Base-by-base conservation (phyloP, 2,888 invertebrate species). In the Melipona beecheii region DNA sequence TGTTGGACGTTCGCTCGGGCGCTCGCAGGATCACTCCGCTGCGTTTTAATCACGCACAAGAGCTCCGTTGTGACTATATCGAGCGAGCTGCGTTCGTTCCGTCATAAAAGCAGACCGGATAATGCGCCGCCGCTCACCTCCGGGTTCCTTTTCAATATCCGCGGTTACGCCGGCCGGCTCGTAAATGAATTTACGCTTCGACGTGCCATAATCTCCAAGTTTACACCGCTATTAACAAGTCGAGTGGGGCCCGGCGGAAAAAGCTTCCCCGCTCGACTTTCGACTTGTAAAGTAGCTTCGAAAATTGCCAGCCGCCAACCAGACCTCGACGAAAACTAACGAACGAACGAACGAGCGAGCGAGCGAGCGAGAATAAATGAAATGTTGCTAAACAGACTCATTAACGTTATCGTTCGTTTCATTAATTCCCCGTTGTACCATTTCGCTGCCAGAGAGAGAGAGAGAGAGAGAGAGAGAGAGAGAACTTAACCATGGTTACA, bases 121-220 rank as follows among this genome's bases (percentile, higher is more conserved):
- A 84, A 86, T 77, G 80, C 83, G 69, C 56, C 58, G 52, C 50
- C 83, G 43, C 31, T 27, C 27, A 27, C 27, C 27, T 60, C 24
- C 19, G 19, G 66, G 68, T 75, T 73, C 78, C 84, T 90, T 91
- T 89, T 86, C 90, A 91, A 91, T 91, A 87, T 78, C 80, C 84
- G 86, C 83, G 89, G 86, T 87, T 88, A 83, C 72, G 78, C 69
- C 66, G 24, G 52, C 1, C 43, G 78, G 79, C 81, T 83, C 88
- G 86, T 90, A 90, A 87, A 86, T 86, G 86, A 86, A 84, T 81
- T 86, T 86, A 87, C 76, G 75, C 71, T 76, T 81, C 76, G 71
- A 78, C 75, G 71, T 81, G 75, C 66, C 49, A 58, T 82, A 86
- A 87, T 87, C 78, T 75, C 56, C 52, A 77, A 86, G 82, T 87